Conservation (phyloP, 2,113 vertebrate species). For the Colossoma macropomum region DNA sequence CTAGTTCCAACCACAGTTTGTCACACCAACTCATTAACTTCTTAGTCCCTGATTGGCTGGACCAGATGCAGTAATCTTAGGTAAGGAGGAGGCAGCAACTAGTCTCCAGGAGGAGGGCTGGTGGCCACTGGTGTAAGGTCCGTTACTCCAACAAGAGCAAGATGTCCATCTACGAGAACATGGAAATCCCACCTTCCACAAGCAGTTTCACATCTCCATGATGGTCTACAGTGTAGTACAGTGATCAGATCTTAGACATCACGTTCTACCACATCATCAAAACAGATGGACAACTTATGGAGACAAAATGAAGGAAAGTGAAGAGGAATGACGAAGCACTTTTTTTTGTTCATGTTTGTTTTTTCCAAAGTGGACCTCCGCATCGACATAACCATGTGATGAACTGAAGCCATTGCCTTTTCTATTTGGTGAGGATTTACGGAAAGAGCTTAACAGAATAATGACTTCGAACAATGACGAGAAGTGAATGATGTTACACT, state of each 20-base stretch:
- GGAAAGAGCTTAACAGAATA: slow-evolving; percentile 54
- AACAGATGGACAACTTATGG: not conserved
- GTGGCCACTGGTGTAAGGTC: no score
- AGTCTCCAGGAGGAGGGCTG: no score
- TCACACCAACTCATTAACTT: no score
- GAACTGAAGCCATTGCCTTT: slow-evolving; percentile 36
- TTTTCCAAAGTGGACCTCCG: slow-evolving; percentile 6
- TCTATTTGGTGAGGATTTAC: not conserved
- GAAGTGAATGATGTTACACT: not conserved
- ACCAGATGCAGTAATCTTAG: no score
- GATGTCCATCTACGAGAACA: no score
- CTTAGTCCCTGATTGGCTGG: no score
- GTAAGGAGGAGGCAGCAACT: no score
- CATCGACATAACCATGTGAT: slow-evolving; percentile 46
- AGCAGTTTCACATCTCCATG: slow-evolving; percentile 99
- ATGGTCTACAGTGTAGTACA: slow-evolving; percentile 90
- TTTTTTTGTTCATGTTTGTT: slow-evolving; percentile 57
- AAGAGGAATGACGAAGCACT: not conserved
- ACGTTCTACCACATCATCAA: no score
- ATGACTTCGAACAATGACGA: slow-evolving; percentile 35
- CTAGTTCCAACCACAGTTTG: no score
- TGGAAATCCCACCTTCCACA: slow-evolving; percentile 80
- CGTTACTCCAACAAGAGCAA: no score
- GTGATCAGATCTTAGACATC: not conserved
- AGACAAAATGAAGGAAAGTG: slow-evolving; percentile 49